Conservation (phyloP, 2,113 vertebrate genomes). For the Lagenorhynchus albirostris region DNA sequence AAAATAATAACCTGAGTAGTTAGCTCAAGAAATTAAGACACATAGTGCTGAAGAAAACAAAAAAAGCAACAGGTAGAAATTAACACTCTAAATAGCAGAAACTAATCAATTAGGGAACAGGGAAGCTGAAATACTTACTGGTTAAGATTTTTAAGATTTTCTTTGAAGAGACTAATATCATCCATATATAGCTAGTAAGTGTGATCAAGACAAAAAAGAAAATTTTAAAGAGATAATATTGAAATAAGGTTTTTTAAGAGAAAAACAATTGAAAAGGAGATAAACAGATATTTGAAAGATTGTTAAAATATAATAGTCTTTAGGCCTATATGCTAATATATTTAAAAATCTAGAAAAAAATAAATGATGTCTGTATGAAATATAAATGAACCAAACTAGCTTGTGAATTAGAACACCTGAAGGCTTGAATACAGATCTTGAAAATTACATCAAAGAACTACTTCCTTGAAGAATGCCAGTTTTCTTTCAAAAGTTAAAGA, state of each 20-base stretch:
- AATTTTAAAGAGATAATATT: not conserved
- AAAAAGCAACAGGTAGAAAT: not conserved
- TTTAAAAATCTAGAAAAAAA: not conserved
- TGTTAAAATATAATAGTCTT: not conserved
- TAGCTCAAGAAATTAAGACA: not conserved
- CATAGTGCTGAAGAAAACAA: not conserved
- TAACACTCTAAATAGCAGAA: not conserved
- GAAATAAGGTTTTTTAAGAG: not conserved
- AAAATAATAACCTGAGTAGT: not conserved
- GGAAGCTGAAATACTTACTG: not conserved
- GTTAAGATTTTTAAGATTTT: not conserved
- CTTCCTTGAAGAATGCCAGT: not conserved
- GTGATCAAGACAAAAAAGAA: not conserved
- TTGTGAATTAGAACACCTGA: not conserved
- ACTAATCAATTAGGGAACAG: not conserved
- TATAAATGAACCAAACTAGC: not conserved
- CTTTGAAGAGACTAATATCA: not conserved
- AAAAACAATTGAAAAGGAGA: not conserved
- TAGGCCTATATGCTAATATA: not conserved
- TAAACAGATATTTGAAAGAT: not conserved
- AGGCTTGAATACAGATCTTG: not conserved
- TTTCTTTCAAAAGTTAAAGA: not conserved
- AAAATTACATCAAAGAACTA: not conserved
- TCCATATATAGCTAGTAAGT: not conserved
- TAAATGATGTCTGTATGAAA: not conserved